Evolutionary conservation across 37 sponge, comb jelly and placozoan species (phyloP).

Genomic region (Amphimedon queenslandica): DNA sequence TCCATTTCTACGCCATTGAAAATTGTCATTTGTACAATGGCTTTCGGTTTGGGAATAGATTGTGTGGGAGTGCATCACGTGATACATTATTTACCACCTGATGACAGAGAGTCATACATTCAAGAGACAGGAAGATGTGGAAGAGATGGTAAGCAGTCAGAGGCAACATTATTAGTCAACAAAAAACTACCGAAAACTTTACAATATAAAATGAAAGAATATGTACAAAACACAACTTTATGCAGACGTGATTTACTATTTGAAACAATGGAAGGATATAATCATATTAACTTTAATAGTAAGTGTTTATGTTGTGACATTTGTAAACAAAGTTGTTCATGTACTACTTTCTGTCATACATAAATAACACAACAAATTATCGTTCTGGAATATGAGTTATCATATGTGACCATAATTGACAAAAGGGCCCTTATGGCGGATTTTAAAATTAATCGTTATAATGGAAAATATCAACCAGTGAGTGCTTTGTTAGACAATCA

Average conservation of each 20-base stretch:
- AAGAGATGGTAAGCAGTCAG: background rate
- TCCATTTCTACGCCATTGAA: background rate
- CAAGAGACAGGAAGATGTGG: slow-evolving; percentile 9
- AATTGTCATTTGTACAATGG: slow-evolving; percentile 8
- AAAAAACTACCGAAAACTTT: background rate
- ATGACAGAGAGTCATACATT: slow-evolving; percentile 8
- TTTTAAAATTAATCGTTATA: too few species aligned
- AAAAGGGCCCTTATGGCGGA: too few species aligned
- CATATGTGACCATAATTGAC: too few species aligned
- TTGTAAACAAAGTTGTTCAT: background rate
- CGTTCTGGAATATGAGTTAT: too few species aligned
- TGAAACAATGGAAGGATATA: background rate
- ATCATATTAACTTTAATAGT: background rate
- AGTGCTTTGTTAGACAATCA: too few species aligned
- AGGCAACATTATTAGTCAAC: background rate
- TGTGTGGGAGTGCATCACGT: slow-evolving; percentile 7
- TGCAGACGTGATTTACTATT: background rate
- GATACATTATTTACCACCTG: background rate
- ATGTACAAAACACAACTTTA: background rate
- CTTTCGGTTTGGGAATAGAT: slow-evolving; percentile 23
- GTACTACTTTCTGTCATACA: slow-evolving; percentile 1
- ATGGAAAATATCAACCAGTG: too few species aligned
- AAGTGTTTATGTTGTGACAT: slow-evolving; percentile 20
- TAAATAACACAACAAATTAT: too few species aligned
- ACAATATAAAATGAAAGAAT: background rate